Conservation (phyloP, 1,140 invertebrate species). For the Reticulitermes speratus region DNA sequence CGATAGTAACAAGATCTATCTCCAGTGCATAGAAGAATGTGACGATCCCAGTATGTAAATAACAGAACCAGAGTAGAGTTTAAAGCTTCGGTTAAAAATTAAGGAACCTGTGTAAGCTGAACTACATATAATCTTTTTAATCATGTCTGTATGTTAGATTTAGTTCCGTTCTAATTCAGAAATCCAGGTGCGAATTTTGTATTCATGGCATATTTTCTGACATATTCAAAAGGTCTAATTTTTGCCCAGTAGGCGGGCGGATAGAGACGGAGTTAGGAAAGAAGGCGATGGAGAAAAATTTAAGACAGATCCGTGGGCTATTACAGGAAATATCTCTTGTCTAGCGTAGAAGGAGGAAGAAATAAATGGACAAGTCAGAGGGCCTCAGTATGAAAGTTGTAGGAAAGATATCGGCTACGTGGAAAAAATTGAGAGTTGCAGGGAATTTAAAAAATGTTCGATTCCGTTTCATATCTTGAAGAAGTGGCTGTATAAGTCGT, state of each 20-base stretch:
- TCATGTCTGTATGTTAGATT: background rate
- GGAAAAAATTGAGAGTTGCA: background rate
- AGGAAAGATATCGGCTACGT: background rate
- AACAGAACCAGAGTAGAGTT: too few relatives aligned
- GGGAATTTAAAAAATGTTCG: background rate
- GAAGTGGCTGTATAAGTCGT: background rate
- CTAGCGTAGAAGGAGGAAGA: background rate
- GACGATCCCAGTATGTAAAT: too few relatives aligned
- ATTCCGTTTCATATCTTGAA: constrained; percentile 1
- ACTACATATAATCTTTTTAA: background rate
- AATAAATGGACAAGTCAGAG: background rate
- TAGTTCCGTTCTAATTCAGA: background rate
- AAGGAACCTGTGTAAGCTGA: background rate
- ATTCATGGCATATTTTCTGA: background rate
- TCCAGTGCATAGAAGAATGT: too few relatives aligned
- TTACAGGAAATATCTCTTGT: constrained; percentile 11
- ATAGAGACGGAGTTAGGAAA: background rate
- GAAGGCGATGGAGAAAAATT: background rate
- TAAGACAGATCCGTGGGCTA: background rate
- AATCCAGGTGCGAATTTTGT: background rate
- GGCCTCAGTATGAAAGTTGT: background rate
- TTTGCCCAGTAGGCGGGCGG: background rate
- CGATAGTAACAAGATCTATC: too few relatives aligned
- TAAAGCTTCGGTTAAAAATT: background rate
- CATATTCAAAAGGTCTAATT: background rate